Percentiles rank a stretch among this genome's conserved stretches.
These are phyloP conservation scores for Polypterus senegalus DNA, from an alignment of 2,113 vertebrate genomes.

Conservation along the genomic window DNA sequence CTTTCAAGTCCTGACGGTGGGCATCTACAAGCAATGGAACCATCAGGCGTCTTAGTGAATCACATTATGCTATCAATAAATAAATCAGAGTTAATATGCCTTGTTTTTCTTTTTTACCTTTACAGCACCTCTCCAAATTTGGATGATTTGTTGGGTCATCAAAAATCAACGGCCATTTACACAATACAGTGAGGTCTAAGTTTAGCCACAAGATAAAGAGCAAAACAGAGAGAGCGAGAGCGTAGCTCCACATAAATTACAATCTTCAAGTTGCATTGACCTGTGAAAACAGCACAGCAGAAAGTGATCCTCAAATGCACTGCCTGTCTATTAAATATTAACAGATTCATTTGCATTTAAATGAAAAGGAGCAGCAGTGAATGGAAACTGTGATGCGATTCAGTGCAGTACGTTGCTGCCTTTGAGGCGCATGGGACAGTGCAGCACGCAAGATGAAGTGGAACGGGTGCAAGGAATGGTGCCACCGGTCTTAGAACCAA, in stretches of 20 bases:
- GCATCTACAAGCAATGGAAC: constrained; percentile 37
- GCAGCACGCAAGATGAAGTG: constrained; percentile 3
- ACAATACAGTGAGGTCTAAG: constrained; percentile 82
- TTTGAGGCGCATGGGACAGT: constrained; percentile 33
- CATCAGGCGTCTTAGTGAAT: constrained; percentile 51
- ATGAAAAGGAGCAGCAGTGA: constrained; percentile 48
- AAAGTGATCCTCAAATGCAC: constrained; percentile 48
- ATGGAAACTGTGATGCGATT: constrained; percentile 42
- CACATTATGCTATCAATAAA: constrained; percentile 21
- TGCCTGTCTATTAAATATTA: constrained; percentile 66
- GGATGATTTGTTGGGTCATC: constrained; percentile 25
- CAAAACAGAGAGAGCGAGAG: constrained; percentile 35
- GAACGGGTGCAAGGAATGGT: constrained; percentile 20
- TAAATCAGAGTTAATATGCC: constrained; percentile 1
- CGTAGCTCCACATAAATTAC: constrained; percentile 71
- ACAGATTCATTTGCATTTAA: constrained; percentile 68
- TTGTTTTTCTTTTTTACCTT: constrained; percentile 17
- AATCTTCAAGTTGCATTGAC: constrained; percentile 79
- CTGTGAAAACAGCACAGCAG: constrained; percentile 58
- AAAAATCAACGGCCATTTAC: constrained; percentile 67
- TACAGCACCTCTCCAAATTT: constrained; percentile 43
- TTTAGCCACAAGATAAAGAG: constrained; percentile 58
- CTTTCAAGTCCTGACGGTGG: constrained; percentile 13
- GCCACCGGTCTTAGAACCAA: background rate
- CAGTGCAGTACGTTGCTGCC: constrained; percentile 43